These are phyloP conservation scores for Drosophila pegasa DNA, from an alignment of 2,888 invertebrate genomes.

Conservation along the genomic window DNA sequence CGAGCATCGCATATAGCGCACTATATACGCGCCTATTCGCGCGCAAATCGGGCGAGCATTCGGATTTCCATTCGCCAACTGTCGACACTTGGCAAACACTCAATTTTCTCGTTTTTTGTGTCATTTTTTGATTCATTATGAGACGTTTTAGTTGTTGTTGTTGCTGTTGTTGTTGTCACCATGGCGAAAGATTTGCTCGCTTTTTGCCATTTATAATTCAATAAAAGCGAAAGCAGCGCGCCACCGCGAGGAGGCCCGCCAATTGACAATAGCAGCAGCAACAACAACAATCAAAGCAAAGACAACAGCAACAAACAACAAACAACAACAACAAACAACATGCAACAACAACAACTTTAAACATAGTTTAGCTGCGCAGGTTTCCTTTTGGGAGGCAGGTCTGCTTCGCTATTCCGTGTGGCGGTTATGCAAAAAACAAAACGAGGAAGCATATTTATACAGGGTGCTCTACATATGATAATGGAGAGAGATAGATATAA, in stretches of 20 bases:
- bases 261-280: constrained; percentile 63
- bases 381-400: constrained; percentile 60
- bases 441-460: constrained; percentile 15
- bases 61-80: constrained; percentile 46
- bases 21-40: constrained; percentile 40
- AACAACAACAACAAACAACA: constrained; percentile 14
- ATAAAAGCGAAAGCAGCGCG: constrained; percentile 69
- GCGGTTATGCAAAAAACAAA: constrained; percentile 28
- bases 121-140: constrained; percentile 43
- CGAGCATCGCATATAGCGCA: constrained; percentile 33
- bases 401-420: constrained; percentile 1
- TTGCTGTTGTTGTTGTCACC: constrained; percentile 62
- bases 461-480: constrained; percentile 22
- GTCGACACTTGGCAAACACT: constrained; percentile 66
- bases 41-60: constrained; percentile 47
- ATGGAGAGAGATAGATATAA: too few species aligned
- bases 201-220: constrained; percentile 51
- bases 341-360: constrained; percentile 12
- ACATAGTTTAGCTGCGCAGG: constrained; percentile 28
- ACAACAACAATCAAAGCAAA: constrained; percentile 3
- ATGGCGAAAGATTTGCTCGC: constrained; percentile 65
- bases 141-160: constrained; percentile 14
- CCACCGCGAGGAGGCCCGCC: constrained; percentile 65
- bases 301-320: not conserved
- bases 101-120: constrained; percentile 48